Base-by-base conservation (phyloP, 2,113 vertebrate species). In the Dipodomys merriami region DNA sequence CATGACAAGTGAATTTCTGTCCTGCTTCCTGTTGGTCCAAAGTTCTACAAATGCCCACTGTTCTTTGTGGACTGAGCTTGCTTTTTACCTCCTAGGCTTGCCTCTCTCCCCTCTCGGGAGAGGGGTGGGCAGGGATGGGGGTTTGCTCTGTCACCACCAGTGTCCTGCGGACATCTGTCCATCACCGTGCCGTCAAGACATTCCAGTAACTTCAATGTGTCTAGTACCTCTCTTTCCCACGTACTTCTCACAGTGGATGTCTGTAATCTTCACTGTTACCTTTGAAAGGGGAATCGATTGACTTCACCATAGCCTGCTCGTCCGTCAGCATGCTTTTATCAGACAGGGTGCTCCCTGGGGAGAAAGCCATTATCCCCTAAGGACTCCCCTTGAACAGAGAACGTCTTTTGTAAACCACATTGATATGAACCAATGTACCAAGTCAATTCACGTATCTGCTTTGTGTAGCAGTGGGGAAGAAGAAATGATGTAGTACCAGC, bases 81-180 rank as follows among this genome's bases (percentile, higher is more conserved):
- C 7, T 22, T 22, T 33, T 6, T 12, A 81, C 5, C 71, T 49
- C 3, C 3, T 15, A 60, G 13, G 6, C 13, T 74, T 83, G 60
- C 13, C 44, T 4, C 0, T 44, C 60, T 73, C 23, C 5, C 5
- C 35, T 68, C 18, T 20, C 44, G 9, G 8, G 57, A 15, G 57
- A 18, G 57, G 60, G 60, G 60, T 33, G 4, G 0, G 49, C 49
- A 49, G 49, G 49, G 49, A 49, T 49, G 7, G 0, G 22, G 19
- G 1, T 16, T 29, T 60, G 49, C 39, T 19, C 0, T 68, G 6
- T 67, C 23, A 3, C 1, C 15, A 12, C 39, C 2, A 1, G 11
- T 15, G 10, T 12, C 19, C 46, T 53, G 18, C 46, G 46, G n/a
- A 19, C 11, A 68, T 44, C 62, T 91, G 23, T 64, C 68, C 12